phyloP scores from a whole-genome alignment of 2,888 invertebrate species.

The Drosophila gaucha region DNA sequence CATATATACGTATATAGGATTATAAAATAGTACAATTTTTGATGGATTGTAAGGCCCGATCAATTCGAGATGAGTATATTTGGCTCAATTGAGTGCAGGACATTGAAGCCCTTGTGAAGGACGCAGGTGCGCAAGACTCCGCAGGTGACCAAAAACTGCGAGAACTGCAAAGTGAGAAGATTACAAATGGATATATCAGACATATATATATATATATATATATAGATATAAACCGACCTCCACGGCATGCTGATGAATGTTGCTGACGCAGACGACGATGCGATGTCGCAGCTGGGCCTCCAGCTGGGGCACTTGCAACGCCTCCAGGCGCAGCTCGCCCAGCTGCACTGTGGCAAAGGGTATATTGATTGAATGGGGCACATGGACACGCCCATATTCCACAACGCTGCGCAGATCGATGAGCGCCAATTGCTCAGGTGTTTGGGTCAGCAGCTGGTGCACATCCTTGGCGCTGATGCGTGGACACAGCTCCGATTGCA shows the following conservation, averaged over 20 bases:
- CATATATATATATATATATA: neutral
- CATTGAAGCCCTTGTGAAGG: conserved; percentile 94
- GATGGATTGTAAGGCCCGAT: conserved; percentile 22
- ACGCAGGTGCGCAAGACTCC: conserved; percentile 92
- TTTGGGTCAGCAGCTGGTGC: conserved; percentile 89
- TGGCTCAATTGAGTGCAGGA: conserved; percentile 89
- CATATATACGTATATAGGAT: neutral
- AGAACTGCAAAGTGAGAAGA: conserved; percentile 88
- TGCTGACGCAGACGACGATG: conserved; percentile 91
- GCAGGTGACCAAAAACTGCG: conserved; percentile 92
- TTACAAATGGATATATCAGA: neutral
- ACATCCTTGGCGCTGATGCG: conserved; percentile 95
- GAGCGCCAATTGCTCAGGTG: conserved; percentile 86
- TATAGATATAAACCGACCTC: conserved; percentile 85
- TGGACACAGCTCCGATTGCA: conserved; percentile 91
- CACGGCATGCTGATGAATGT: conserved; percentile 91
- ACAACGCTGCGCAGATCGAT: conserved; percentile 88
- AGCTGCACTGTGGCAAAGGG: conserved; percentile 93
- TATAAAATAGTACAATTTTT: conserved; percentile 10
- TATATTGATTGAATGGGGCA: conserved; percentile 94
- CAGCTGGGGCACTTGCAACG: conserved; percentile 88
- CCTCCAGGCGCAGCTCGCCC: conserved; percentile 89
- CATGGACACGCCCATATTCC: conserved; percentile 90
- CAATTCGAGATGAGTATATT: conserved; percentile 84
- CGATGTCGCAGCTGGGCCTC: conserved; percentile 87